phyloP scores from a whole-genome alignment of 2,888 invertebrate species.

The Neoascia interrupta region DNA sequence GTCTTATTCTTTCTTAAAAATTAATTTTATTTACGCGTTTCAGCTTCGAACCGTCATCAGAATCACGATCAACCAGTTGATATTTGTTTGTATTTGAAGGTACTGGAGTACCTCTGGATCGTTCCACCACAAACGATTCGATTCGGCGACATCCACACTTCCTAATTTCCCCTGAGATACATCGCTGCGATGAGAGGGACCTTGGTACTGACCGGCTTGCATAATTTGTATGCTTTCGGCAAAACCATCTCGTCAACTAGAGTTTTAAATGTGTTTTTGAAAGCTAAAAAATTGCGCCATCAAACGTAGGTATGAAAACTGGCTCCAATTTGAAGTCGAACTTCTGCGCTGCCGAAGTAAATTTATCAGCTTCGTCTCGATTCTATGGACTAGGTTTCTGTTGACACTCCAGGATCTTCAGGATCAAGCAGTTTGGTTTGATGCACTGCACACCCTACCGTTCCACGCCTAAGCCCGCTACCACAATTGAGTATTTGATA shows the following conservation, averaged over 20 bases:
- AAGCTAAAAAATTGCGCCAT: slow-evolving; percentile 39
- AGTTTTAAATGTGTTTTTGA: slow-evolving; percentile 33
- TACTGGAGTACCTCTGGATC: not conserved
- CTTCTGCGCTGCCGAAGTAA: too few relatives aligned
- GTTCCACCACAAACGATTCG: not conserved
- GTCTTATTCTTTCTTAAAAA: too few relatives aligned
- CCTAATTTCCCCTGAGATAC: slow-evolving; percentile 28
- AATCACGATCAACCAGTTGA: too few relatives aligned
- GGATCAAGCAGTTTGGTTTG: too few relatives aligned
- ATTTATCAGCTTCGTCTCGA: too few relatives aligned
- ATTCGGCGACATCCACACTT: slow-evolving; percentile 28
- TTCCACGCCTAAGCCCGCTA: not conserved
- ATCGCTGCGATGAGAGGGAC: slow-evolving; percentile 36
- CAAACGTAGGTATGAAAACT: slow-evolving; percentile 9
- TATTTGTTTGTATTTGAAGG: too few relatives aligned
- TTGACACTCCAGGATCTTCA: too few relatives aligned
- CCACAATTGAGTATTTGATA: not conserved
- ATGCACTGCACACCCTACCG: too few relatives aligned
- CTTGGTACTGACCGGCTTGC: slow-evolving; percentile 6
- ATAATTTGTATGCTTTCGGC: slow-evolving; percentile 62
- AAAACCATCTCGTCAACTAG: slow-evolving; percentile 15
- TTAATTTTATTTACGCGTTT: too few relatives aligned
- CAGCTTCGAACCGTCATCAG: too few relatives aligned
- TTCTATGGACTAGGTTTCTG: too few relatives aligned
- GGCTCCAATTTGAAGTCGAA: slow-evolving; percentile 15